Conservation (phyloP, 1,140 invertebrate genomes). For the Drosophila pruinosa region DNA sequence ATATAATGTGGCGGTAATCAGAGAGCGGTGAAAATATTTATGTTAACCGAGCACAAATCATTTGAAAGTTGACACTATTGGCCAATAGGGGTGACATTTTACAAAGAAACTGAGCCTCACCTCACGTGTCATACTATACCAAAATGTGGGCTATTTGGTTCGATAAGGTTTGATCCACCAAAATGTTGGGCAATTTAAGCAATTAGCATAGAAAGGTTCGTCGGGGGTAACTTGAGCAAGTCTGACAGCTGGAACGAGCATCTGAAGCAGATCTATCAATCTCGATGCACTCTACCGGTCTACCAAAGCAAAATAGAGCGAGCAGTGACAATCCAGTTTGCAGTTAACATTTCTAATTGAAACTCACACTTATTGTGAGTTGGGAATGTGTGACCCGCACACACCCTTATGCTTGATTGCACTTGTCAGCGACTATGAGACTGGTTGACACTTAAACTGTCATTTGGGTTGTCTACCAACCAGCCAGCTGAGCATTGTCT, state of each 20-base stretch:
- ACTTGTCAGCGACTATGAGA: conserved; percentile 64
- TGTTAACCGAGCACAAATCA: conserved; percentile 41
- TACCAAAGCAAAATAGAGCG: not conserved
- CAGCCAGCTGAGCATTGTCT: conserved; percentile 24
- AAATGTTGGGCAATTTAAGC: conserved; percentile 55
- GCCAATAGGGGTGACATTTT: conserved; percentile 39
- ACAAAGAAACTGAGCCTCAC: conserved; percentile 3
- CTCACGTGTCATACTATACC: conserved; percentile 62
- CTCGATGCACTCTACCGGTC: conserved; percentile 3
- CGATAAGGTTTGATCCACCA: not conserved
- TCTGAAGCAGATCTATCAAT: conserved; percentile 39
- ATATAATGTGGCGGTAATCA: conserved; percentile 68
- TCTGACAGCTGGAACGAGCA: conserved; percentile 54
- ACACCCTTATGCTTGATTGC: conserved; percentile 65
- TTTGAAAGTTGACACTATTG: conserved; percentile 78
- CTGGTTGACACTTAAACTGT: conserved; percentile 79
- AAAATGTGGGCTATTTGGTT: conserved; percentile 59
- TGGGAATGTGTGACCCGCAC: no score
- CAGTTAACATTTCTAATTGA: conserved; percentile 58
- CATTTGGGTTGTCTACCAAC: conserved; percentile 44
- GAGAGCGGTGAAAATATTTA: conserved; percentile 54
- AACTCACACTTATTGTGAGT: conserved; percentile 51
- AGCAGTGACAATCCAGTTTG: conserved; percentile 15
- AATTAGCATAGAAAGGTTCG: conserved; percentile 64
- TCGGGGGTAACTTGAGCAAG: conserved; percentile 57